Conservation (phyloP, 1,140 invertebrate genomes). For the Holotrichia oblita region DNA sequence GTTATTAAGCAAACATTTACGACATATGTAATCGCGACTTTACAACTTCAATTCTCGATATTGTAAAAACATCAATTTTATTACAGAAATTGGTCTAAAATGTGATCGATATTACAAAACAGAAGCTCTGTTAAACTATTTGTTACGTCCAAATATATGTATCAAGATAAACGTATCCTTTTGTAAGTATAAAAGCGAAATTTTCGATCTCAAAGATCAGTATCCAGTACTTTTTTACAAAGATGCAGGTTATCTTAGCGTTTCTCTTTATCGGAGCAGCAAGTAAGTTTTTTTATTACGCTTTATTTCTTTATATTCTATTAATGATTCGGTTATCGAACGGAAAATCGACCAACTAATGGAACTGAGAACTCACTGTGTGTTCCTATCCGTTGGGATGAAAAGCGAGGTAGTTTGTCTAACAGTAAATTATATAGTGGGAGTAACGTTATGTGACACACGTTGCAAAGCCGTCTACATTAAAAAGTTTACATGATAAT, state of each 20-base stretch:
- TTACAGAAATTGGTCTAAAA: neutral
- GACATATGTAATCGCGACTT: neutral
- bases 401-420: neutral
- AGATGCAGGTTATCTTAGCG: neutral
- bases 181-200: neutral
- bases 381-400: neutral
- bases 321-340: neutral
- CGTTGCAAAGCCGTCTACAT: too few relatives aligned
- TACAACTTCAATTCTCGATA: neutral
- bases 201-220: neutral
- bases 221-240: neutral
- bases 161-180: neutral
- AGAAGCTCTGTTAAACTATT: neutral
- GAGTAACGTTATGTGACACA: too few relatives aligned
- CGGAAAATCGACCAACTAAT: neutral
- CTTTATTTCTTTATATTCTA: neutral
- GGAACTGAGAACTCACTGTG: neutral
- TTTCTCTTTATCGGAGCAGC: neutral
- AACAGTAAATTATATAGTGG: too few relatives aligned
- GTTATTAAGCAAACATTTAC: neutral
- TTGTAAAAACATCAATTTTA: constrained; percentile 1
- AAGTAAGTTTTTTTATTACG: neutral
- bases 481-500: too few relatives aligned
- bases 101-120: neutral
- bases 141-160: too few relatives aligned